Percentiles rank a stretch among this genome's conserved stretches.
phyloP scores from a whole-genome alignment of 2,113 vertebrate species.

The Microcebus lehilahytsara region DNA sequence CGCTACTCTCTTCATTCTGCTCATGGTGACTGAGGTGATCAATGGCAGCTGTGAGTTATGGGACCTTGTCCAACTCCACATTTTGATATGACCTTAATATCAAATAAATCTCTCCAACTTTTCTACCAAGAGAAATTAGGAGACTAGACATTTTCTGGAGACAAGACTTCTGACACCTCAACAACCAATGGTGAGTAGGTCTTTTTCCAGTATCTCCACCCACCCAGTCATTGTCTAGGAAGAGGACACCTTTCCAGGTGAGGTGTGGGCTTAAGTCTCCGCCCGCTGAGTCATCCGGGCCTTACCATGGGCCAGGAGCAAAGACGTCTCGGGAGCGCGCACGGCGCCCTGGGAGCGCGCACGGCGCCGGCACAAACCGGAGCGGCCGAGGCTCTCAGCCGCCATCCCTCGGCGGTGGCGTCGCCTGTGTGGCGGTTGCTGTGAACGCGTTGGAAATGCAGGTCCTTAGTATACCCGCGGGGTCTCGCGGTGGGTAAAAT shows the following conservation, averaged over 20 bases:
- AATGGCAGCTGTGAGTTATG: no score
- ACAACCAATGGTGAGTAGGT: accelerated
- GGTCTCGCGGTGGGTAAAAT: constrained; percentile 52
- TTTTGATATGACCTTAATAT: background rate
- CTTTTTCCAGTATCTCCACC: no score
- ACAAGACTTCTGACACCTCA: no score
- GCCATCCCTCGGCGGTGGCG: background rate
- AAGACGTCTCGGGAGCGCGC: background rate
- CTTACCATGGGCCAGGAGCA: background rate
- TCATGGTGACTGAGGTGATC: background rate
- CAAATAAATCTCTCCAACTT: background rate
- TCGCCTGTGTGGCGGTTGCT: background rate
- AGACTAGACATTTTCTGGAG: background rate
- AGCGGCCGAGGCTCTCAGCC: no score
- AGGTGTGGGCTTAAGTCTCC: background rate
- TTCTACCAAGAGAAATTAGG: background rate
- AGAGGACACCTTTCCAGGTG: accelerated
- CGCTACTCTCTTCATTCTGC: background rate
- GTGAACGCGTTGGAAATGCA: background rate
- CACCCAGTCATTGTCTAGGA: background rate
- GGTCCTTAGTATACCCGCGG: background rate
- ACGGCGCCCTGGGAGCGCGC: no score
- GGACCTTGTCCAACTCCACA: background rate
- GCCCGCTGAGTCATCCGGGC: background rate
- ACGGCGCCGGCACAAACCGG: no score